A percentile compares a stretch with the other conserved stretches of the same genome.
These are phyloP conservation scores for Graphium colonna DNA, from an alignment of 2,888 invertebrate species.

Conservation along the genomic window DNA sequence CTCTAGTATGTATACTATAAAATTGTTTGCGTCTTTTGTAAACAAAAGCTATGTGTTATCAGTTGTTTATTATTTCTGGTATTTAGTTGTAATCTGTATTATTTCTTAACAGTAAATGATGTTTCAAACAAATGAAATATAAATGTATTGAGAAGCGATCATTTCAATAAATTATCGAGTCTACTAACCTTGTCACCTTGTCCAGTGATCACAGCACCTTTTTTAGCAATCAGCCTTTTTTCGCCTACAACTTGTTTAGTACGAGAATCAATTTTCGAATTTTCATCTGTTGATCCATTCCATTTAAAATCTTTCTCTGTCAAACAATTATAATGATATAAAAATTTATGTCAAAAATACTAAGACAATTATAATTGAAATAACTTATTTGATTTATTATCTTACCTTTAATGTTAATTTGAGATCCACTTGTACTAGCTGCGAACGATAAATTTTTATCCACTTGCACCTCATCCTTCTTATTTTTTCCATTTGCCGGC, in stretches of 20 bases:
- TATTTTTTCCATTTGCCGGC: constrained; percentile 28
- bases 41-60: too few relatives aligned
- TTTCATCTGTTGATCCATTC: constrained; percentile 65
- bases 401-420: constrained; percentile 47
- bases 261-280: constrained; percentile 42
- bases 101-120: too few relatives aligned
- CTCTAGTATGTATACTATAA: too few relatives aligned
- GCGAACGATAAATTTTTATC: constrained; percentile 51
- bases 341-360: not conserved
- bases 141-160: too few relatives aligned
- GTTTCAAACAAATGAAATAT: too few relatives aligned
- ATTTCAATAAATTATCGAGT: too few relatives aligned
- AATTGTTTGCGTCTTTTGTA: too few relatives aligned
- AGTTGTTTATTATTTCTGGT: too few relatives aligned
- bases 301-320: constrained; percentile 80
- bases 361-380: not conserved
- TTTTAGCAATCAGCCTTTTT: constrained; percentile 86
- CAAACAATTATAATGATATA: constrained; percentile 7
- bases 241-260: constrained; percentile 45
- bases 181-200: constrained; percentile 93
- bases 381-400: constrained; percentile 10
- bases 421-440: constrained; percentile 43
- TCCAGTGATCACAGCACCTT: constrained; percentile 92
- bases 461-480: constrained; percentile 38
- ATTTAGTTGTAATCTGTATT: too few relatives aligned